Base-by-base conservation (phyloP, 2,797 vertebrate species). In the Premnoplex brunnescens region DNA sequence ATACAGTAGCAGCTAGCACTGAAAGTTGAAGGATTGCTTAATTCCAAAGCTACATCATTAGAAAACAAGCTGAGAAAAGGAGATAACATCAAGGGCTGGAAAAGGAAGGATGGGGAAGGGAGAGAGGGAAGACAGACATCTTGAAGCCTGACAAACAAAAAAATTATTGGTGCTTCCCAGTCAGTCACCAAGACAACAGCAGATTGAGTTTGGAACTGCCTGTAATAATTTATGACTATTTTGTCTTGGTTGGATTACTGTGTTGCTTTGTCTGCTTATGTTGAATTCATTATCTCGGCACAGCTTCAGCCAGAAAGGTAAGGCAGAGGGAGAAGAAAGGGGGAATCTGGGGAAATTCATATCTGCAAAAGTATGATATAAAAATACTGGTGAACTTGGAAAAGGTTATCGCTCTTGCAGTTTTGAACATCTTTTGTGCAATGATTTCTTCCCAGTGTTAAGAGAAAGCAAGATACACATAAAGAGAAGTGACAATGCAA, bases 151-250 rank as follows among this genome's bases (percentile, higher is more conserved):
- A 89, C n/a, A 91, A 81, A 71, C 32, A 78, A 89, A 92, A 94
- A 93, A 90, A 88, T 20, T 81, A 74, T 41, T 84, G 44, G 88
- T 84, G 51, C 79, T 85, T 85, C 39, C 55, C 62, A 81, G 89
- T 78, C 73, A 89, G 87, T 91, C 94, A 85, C 89, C 94, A 94
- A 91, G 94, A 93, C 95, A 96, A 93, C 96, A 93, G 48, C 73
- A 90, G 94, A 79, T 54, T 94, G 88, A 82, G 91, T 96, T 96
- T 91, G 63, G 73, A 90, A 41, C 66, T 90, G 71, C 44, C 67
- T 86, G 80, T 79, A 93, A 93, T 96, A 93, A 95, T 95, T 95
- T 96, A 88, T 92, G 87, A 86, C 63, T 90, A 58, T 71, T 97
- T 91, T 87, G 74, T 91, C 74, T 88, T 77, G 67, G 71, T 82